These are phyloP conservation scores for Cataglyphis cursor DNA, from an alignment of 2,888 invertebrate genomes.

Conservation along the genomic window DNA sequence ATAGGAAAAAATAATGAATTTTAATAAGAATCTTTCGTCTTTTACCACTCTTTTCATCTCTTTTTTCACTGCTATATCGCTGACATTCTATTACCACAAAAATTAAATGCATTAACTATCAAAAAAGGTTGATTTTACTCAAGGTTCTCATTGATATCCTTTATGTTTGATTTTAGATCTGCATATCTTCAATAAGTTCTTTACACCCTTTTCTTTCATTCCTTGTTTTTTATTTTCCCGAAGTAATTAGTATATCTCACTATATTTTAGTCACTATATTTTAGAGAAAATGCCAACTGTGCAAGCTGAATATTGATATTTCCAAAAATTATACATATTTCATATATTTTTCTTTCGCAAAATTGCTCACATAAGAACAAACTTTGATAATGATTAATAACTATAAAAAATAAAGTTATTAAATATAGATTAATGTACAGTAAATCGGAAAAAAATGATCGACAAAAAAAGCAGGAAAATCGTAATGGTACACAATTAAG, in stretches of 20 bases:
- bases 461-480: too few species aligned
- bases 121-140: conserved; percentile 63
- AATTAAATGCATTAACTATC: conserved; percentile 75
- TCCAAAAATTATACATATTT: neutral
- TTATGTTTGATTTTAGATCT: conserved; percentile 46
- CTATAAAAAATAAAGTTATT: too few species aligned
- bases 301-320: conserved; percentile 46
- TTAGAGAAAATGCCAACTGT: conserved; percentile 48
- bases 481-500: too few species aligned
- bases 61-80: conserved; percentile 66
- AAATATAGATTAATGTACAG: too few species aligned
- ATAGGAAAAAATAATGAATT: conserved; percentile 86
- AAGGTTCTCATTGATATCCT: conserved; percentile 37
- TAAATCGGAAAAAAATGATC: too few species aligned
- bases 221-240: conserved; percentile 22
- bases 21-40: conserved; percentile 82
- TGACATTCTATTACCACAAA: conserved; percentile 72
- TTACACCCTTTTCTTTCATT: neutral
- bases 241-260: conserved; percentile 65
- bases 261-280: conserved; percentile 43
- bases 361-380: too few species aligned
- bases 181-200: conserved; percentile 12
- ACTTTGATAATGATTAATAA: too few species aligned
- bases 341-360: too few species aligned
- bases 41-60: conserved; percentile 36